phyloP scores from a whole-genome alignment of 2,797 vertebrate genomes.

The Xiphorhynchus erythropygius region DNA sequence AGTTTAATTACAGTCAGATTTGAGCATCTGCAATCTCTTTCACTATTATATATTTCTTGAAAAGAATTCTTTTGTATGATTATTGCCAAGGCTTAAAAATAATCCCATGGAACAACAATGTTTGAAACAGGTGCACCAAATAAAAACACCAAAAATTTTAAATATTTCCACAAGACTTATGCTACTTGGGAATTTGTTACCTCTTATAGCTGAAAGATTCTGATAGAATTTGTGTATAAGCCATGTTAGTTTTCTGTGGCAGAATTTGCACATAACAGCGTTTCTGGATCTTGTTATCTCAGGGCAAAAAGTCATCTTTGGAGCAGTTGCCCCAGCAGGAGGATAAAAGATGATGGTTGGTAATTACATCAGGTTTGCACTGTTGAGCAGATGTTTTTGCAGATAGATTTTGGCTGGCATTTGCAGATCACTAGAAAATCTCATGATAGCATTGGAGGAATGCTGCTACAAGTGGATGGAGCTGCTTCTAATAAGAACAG shows the following conservation, averaged over 20 bases:
- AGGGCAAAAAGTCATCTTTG: conserved; percentile 80
- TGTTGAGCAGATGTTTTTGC: conserved; percentile 80
- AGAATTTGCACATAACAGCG: conserved; percentile 71
- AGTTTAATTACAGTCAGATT: neutral
- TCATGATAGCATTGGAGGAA: conserved; percentile 59
- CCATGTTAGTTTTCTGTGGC: conserved; percentile 53
- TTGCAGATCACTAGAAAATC: conserved; percentile 71
- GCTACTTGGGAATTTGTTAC: conserved; percentile 22
- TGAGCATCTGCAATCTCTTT: neutral
- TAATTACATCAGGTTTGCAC: conserved; percentile 82
- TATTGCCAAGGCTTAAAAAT: neutral
- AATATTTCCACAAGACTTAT: conserved; percentile 29
- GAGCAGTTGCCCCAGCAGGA: conserved; percentile 81
- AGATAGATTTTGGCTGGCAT: conserved; percentile 81
- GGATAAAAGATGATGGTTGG: conserved; percentile 81
- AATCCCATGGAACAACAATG: neutral
- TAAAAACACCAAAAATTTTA: neutral
- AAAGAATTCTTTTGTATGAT: neutral
- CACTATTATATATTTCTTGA: neutral
- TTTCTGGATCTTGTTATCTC: conserved; percentile 77
- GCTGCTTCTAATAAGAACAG: conserved; percentile 34
- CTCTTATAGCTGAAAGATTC: conserved; percentile 51
- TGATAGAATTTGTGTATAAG: conserved; percentile 66
- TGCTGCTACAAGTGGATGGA: conserved; percentile 59
- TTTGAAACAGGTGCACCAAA: neutral